Evolutionary conservation across 2,888 invertebrate genomes (phyloP).

Genomic region (Subacronicta megacephala): DNA sequence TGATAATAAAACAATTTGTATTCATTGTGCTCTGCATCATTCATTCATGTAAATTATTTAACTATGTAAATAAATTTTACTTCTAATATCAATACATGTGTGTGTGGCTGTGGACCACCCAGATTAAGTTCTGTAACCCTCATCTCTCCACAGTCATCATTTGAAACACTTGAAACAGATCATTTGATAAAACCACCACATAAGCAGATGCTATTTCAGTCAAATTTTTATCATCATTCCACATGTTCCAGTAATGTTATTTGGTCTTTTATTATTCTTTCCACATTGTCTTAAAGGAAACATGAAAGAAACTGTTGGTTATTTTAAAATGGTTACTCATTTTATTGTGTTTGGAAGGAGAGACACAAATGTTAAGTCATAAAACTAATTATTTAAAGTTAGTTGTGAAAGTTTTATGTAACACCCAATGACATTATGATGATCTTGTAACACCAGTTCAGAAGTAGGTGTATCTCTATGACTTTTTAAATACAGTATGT

Average conservation of each 20-base stretch:
- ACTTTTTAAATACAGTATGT: background rate
- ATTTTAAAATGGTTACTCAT: constrained; percentile 13
- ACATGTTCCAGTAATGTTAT: constrained; percentile 37
- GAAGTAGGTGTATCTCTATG: too few relatives aligned
- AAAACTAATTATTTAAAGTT: constrained; percentile 21
- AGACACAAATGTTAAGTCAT: constrained; percentile 35
- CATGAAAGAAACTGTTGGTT: constrained; percentile 22
- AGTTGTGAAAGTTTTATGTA: too few relatives aligned
- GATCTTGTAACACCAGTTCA: too few relatives aligned
- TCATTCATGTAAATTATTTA: constrained; percentile 39
- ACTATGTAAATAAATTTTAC: constrained; percentile 21
- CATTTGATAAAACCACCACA: constrained; percentile 62
- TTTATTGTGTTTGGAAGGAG: constrained; percentile 20
- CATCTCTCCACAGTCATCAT: constrained; percentile 42
- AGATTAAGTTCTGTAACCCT: constrained; percentile 17
- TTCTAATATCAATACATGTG: background rate
- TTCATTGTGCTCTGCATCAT: constrained; percentile 22
- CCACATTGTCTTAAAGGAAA: constrained; percentile 10
- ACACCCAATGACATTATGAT: too few relatives aligned
- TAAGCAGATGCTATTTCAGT: constrained; percentile 54
- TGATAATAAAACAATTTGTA: constrained; percentile 31
- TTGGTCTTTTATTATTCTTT: constrained; percentile 27
- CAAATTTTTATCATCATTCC: constrained; percentile 35
- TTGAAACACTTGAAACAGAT: constrained; percentile 48
- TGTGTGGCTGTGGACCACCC: constrained; percentile 28